Evolutionary conservation across 2,797 vertebrate species (phyloP).

Genomic region (Rhinoraja longicauda): DNA sequence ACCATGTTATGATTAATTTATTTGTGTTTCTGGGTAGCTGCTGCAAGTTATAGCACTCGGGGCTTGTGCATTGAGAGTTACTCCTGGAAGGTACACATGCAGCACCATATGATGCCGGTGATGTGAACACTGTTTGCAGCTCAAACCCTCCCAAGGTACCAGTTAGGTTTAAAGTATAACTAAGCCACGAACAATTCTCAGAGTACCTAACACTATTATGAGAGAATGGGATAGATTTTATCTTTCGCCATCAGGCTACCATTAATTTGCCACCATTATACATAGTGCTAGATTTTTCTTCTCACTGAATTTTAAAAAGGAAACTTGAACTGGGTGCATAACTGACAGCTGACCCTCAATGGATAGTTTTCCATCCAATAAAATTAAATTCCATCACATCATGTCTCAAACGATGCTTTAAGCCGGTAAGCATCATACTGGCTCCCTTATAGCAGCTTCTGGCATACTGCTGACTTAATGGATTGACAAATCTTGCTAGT

Average conservation of each 20-base stretch:
- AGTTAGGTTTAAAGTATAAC: background rate
- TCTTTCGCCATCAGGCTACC: background rate
- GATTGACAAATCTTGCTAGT: background rate
- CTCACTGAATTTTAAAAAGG: background rate
- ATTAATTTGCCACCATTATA: background rate
- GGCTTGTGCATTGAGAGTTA: background rate
- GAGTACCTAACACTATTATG: background rate
- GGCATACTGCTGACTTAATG: background rate
- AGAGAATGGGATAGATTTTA: conserved; percentile 2
- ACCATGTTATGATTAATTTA: background rate
- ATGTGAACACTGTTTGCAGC: background rate
- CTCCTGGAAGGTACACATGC: background rate
- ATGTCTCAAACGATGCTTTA: background rate
- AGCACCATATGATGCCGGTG: background rate
- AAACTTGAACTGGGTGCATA: background rate
- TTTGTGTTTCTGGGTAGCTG: background rate
- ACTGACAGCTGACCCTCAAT: background rate
- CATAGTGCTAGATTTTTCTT: background rate
- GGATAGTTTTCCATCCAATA: background rate
- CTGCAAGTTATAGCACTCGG: background rate
- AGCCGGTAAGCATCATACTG: background rate
- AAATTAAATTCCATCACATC: background rate
- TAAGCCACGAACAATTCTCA: background rate
- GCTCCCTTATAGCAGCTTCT: background rate
- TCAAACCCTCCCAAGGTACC: background rate